Percentiles rank a stretch among this genome's conserved stretches.
phyloP scores from a whole-genome alignment of 2,113 vertebrate species.

The Pseudonaja textilis region DNA sequence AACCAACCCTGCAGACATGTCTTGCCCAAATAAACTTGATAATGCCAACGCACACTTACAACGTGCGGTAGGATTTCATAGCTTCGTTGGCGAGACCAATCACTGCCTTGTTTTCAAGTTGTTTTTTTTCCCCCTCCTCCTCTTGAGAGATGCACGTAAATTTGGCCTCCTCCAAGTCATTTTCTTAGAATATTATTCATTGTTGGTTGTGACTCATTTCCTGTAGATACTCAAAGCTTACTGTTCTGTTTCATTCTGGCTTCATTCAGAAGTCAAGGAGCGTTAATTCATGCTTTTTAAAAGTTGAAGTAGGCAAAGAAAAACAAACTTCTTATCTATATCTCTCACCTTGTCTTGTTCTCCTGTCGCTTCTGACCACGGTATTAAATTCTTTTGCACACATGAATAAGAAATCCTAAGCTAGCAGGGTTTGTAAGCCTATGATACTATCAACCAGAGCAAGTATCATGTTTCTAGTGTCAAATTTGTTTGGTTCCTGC shows the following conservation, averaged over 20 bases:
- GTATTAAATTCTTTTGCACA: not conserved
- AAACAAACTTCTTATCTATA: conserved; percentile 1
- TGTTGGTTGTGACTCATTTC: not conserved
- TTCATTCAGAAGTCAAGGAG: not conserved
- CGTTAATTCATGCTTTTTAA: not conserved
- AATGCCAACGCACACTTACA: not conserved
- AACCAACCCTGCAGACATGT: not conserved
- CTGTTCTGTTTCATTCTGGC: not conserved
- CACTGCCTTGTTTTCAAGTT: not conserved
- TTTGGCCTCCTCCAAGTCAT: not conserved
- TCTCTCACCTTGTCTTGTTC: not conserved
- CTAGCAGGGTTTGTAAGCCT: rapidly evolving
- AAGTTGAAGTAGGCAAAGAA: conserved; percentile 9
- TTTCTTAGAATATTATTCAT: not conserved
- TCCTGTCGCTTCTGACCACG: not conserved
- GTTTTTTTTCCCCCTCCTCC: not conserved
- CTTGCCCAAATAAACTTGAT: not conserved
- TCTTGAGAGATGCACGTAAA: not conserved
- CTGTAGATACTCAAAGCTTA: not conserved
- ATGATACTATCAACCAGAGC: rapidly evolving
- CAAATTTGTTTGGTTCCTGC: rapidly evolving
- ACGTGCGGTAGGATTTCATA: not conserved
- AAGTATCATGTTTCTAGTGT: not conserved
- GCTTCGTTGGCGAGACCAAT: not conserved
- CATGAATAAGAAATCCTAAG: rapidly evolving